A percentile compares a stretch with the other conserved stretches of the same genome.
Evolutionary conservation across 2,113 vertebrate species (phyloP).

Genomic region (Chionomys nivalis): DNA sequence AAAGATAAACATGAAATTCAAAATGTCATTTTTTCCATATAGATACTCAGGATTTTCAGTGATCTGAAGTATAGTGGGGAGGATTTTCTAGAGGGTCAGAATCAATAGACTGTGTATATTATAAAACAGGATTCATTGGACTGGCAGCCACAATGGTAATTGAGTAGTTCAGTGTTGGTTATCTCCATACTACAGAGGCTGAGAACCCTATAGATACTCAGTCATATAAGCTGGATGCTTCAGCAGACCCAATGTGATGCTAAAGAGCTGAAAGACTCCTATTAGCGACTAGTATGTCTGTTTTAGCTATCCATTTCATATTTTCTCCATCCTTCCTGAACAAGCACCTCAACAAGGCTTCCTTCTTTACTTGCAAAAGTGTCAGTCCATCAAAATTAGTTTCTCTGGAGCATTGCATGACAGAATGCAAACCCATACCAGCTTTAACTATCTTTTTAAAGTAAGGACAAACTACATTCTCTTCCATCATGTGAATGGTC

Average conservation of each 20-base stretch:
- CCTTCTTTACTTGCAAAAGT: neutral
- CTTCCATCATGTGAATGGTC: neutral
- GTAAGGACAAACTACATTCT: neutral
- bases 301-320: neutral
- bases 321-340: neutral
- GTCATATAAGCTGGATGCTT: neutral
- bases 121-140: neutral
- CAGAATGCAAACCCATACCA: neutral
- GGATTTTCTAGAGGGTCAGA: neutral
- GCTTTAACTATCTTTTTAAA: neutral
- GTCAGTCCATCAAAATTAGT: neutral
- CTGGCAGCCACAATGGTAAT: neutral
- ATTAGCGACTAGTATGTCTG: too few species aligned
- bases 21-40: constrained; percentile 1
- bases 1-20: neutral
- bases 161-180: neutral
- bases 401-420: neutral
- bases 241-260: neutral
- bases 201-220: too few species aligned
- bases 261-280: neutral
- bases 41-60: constrained; percentile 40
- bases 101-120: neutral
- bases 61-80: neutral
- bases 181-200: neutral
- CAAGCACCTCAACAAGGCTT: neutral